phyloP scores from a whole-genome alignment of 2,797 vertebrate species.

The Nannoperca obscura region DNA sequence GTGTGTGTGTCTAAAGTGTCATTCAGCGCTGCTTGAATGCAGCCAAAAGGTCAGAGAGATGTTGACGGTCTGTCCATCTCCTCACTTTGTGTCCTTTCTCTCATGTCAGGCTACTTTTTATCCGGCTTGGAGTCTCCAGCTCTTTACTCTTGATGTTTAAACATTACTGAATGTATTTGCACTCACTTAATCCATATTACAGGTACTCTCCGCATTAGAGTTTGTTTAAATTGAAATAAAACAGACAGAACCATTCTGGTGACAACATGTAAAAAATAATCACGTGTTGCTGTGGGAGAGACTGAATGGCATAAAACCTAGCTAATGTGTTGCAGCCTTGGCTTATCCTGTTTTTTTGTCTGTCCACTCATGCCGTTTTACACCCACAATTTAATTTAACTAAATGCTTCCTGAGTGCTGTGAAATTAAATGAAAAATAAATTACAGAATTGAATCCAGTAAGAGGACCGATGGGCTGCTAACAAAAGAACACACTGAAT shows the following conservation, averaged over 20 bases:
- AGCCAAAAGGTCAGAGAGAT: constrained; percentile 50
- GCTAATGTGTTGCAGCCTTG: constrained; percentile 47
- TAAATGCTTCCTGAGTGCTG: constrained; percentile 40
- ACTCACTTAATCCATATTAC: constrained; percentile 14
- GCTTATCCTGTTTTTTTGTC: constrained; percentile 43
- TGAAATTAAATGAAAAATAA: constrained; percentile 44
- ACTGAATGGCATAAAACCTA: constrained; percentile 32
- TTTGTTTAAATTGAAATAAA: constrained; percentile 21
- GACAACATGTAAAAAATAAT: constrained; percentile 38
- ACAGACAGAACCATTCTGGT: constrained; percentile 4
- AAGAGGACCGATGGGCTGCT: neutral
- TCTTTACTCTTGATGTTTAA: constrained; percentile 2
- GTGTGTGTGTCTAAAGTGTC: constrained; percentile 58
- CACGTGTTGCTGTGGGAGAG: constrained; percentile 26
- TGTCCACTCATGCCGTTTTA: constrained; percentile 36
- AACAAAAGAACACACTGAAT: neutral
- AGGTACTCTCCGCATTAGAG: constrained; percentile 1
- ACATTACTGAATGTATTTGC: constrained; percentile 9
- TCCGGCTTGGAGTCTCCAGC: neutral
- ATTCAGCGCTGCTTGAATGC: constrained; percentile 23
- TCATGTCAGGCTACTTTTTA: constrained; percentile 4
- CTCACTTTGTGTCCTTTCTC: constrained; percentile 17
- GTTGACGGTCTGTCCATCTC: constrained; percentile 52
- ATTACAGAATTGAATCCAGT: constrained; percentile 23
- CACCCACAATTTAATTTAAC: constrained; percentile 46